Base-by-base conservation (phyloP, 2,797 vertebrate species). In the Miichthys miiuy region DNA sequence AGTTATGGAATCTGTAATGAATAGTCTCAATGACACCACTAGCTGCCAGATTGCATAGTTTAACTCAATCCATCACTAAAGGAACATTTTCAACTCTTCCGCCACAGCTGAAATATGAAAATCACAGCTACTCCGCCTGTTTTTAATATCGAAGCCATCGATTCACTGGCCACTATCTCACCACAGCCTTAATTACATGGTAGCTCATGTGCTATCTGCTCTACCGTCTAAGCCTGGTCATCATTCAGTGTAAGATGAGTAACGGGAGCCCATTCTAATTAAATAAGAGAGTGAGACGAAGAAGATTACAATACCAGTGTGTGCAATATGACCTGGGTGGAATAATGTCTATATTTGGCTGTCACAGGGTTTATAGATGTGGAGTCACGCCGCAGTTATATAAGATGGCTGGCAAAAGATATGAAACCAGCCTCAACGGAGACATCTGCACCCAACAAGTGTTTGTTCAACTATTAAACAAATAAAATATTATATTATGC, bases 141-240 rank as follows among this genome's bases (percentile, higher is more conserved):
- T 81, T 89, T 87, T 82, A 86, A 89, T 89, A 77, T 77, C 58
- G 63, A 68, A 55, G 64, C 80, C 86, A 89, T 89, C 76, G 82
- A 85, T 89, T 88, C 81, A 74, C 73, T 44, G 50, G 38, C 21
- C 23, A 21, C 44, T 72, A 56, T 90, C 82, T 85, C 75, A 74
- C 72, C 52, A 5, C 68, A n/a, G 81, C 77, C 76, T 86, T 94
- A 92, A 94, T 94, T 90, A 91, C 76, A 58, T 47, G 72, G 34
- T 90, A 90, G 91, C 89, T 88, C 17, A 12, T 84, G 86, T 69
- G 72, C 83, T 73, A 91, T 92, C 91, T 91, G 89, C 76, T 73
- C 87, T 74, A 64, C 62, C 25, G 23, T 69, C 72, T 69, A 34
- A 64, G 65, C 55, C 69, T 12, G 75, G 85, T 80, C 85, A 83